phyloP scores from a whole-genome alignment of 2,113 vertebrate genomes.

The Melanerpes formicivorus region DNA sequence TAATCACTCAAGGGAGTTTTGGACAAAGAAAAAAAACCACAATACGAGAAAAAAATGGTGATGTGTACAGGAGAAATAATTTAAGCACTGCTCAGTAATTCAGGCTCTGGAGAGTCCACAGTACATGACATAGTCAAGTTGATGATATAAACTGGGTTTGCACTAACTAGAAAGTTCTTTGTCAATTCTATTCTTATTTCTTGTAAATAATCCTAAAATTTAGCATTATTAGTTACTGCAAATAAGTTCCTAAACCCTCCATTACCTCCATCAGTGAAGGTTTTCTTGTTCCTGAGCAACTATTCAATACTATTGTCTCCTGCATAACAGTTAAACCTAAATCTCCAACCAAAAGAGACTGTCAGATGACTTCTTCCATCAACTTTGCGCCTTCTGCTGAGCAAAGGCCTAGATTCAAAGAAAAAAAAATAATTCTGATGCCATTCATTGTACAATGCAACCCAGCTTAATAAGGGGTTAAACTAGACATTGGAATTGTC shows the following conservation, averaged over 20 bases:
- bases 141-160: not conserved
- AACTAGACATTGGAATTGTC: not conserved
- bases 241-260: not conserved
- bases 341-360: not conserved
- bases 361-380: not conserved
- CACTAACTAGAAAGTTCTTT: not conserved
- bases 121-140: not conserved
- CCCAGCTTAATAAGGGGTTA: not conserved
- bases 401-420: not conserved
- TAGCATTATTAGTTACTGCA: not conserved
- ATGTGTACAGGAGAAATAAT: not conserved
- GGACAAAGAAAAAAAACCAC: too few relatives aligned
- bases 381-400: not conserved
- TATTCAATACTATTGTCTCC: not conserved
- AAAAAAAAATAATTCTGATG: not conserved
- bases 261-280: not conserved
- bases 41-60: not conserved
- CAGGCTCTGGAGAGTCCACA: not conserved
- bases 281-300: not conserved
- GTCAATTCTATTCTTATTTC: not conserved
- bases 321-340: not conserved
- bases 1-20: not conserved
- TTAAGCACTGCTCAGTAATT: not conserved
- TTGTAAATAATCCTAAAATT: not conserved
- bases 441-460: not conserved